Evolutionary conservation across 2,888 invertebrate species (phyloP).

Genomic region (Monochamus alternatus): DNA sequence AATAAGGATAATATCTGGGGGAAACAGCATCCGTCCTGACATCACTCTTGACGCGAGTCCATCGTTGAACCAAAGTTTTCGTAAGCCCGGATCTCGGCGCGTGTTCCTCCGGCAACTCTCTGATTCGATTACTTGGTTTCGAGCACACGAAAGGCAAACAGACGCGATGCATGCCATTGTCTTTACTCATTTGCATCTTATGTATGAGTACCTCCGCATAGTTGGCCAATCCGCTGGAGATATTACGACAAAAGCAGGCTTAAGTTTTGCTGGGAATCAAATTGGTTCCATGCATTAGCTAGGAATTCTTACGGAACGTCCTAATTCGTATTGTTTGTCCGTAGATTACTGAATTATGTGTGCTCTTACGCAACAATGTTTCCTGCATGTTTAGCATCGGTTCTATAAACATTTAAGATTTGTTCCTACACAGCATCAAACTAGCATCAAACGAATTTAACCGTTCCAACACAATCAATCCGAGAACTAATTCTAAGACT

Average conservation of each 20-base stretch:
- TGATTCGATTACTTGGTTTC: constrained; percentile 55
- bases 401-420: too few species aligned
- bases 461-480: too few species aligned
- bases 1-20: constrained; percentile 30
- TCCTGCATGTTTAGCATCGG: neutral
- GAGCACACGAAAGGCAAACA: constrained; percentile 51
- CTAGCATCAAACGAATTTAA: too few species aligned
- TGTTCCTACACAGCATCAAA: too few species aligned
- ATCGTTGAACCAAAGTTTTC: constrained; percentile 41
- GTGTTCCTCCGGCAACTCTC: constrained; percentile 47
- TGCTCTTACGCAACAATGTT: neutral
- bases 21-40: constrained; percentile 16
- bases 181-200: constrained; percentile 57
- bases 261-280: constrained; percentile 28
- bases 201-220: constrained; percentile 44
- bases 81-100: constrained; percentile 42
- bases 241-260: constrained; percentile 35
- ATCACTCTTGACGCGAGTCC: constrained; percentile 25
- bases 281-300: constrained; percentile 37
- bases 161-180: constrained; percentile 52
- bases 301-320: constrained; percentile 2
- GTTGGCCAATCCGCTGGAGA: constrained; percentile 33
- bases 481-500: too few species aligned
- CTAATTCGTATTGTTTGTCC: constrained; percentile 2
- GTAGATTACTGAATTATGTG: neutral